Evolutionary conservation across 2,888 invertebrate genomes (phyloP).

Genomic region (Spodoptera exigua): DNA sequence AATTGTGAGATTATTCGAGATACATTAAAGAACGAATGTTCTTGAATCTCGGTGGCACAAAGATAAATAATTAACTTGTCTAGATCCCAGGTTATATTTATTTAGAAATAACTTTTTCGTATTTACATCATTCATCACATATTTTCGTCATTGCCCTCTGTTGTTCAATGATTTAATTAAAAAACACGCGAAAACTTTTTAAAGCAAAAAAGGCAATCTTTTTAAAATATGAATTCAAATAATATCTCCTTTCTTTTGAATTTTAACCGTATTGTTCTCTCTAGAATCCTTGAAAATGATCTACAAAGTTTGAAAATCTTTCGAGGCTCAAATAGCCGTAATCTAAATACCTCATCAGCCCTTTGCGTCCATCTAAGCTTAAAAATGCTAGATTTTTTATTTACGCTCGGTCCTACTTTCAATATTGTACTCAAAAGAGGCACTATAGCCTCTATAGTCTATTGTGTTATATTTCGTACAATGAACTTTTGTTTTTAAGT

Average conservation of each 20-base stretch:
- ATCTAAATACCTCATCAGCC: constrained; percentile 18
- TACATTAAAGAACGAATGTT: neutral
- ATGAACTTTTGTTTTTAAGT: constrained; percentile 20
- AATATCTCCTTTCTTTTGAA: no score
- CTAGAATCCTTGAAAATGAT: neutral
- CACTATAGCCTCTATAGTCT: constrained; percentile 16
- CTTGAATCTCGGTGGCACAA: constrained; percentile 23
- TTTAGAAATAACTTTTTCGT: constrained; percentile 33
- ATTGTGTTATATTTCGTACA: constrained; percentile 33
- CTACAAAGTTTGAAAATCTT: constrained; percentile 5
- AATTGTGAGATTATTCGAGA: constrained; percentile 12
- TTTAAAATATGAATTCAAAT: no score
- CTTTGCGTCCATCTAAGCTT: constrained; percentile 7
- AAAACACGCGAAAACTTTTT: neutral
- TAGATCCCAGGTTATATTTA: constrained; percentile 28
- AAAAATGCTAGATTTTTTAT: constrained; percentile 7
- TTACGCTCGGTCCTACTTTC: constrained; percentile 8
- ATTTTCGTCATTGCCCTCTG: constrained; percentile 15
- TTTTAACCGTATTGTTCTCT: no score
- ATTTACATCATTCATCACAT: constrained; percentile 52
- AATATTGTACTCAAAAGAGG: constrained; percentile 22
- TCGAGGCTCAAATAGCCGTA: constrained; percentile 12
- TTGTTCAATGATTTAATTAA: constrained; percentile 4
- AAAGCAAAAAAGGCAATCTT: no score
- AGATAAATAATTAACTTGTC: constrained; percentile 32